Percentiles rank a stretch among this genome's conserved stretches.
Evolutionary conservation across 2,113 vertebrate genomes (phyloP).

Genomic region (Baryphthengus martii): DNA sequence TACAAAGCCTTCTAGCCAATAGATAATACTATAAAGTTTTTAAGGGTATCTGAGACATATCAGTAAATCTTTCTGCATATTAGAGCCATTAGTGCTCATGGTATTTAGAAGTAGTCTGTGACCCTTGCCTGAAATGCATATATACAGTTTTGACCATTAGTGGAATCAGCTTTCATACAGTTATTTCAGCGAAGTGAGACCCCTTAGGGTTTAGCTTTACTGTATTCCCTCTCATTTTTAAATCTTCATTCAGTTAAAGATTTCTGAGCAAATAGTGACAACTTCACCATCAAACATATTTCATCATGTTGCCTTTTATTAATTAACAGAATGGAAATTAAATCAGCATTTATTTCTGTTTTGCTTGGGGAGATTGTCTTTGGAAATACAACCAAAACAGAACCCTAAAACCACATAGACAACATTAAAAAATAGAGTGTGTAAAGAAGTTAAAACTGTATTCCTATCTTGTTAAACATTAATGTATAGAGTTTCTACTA

Average conservation of each 20-base stretch:
- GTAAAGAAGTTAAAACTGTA: not conserved
- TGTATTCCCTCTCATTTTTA: not conserved
- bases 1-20: not conserved
- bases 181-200: not conserved
- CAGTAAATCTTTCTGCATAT: not conserved
- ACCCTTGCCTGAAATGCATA: not conserved
- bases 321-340: not conserved
- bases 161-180: not conserved
- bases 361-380: not conserved
- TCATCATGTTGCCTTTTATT: not conserved
- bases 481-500: not conserved
- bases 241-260: not conserved
- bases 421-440: not conserved
- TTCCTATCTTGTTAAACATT: not conserved
- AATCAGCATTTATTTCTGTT: not conserved
- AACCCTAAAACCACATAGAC: not conserved
- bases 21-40: not conserved
- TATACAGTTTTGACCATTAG: not conserved
- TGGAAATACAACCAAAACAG: not conserved
- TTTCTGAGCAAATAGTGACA: not conserved
- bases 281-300: not conserved
- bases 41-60: not conserved
- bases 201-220: not conserved
- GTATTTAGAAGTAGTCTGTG: not conserved
- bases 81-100: not conserved